Percentiles rank a stretch among this genome's conserved stretches.
These are phyloP conservation scores for Tachina lurida DNA, from an alignment of 2,888 invertebrate genomes.

Conservation along the genomic window DNA sequence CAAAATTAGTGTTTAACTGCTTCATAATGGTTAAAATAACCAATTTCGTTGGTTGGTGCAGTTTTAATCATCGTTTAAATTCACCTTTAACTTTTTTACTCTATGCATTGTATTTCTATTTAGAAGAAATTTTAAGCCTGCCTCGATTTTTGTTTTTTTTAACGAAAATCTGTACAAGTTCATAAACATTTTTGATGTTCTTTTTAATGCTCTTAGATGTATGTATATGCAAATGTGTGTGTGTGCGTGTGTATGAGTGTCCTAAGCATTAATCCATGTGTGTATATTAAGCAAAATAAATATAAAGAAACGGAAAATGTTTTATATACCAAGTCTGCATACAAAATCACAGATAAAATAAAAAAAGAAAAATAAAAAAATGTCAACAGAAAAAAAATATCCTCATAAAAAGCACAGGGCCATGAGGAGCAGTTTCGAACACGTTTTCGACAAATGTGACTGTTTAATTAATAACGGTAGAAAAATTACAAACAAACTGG, in stretches of 20 bases:
- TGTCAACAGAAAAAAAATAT: not conserved
- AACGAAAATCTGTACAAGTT: not conserved
- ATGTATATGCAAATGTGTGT: not conserved
- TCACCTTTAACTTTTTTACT: too few species aligned
- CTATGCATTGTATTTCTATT: too few species aligned
- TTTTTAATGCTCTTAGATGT: not conserved
- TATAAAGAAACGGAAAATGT: not conserved
- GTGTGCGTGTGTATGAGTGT: not conserved
- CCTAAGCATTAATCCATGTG: too few species aligned
- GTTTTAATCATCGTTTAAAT: too few species aligned
- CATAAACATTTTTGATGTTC: not conserved
- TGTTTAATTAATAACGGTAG: slow-evolving; percentile 42
- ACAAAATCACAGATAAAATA: slow-evolving; percentile 2
- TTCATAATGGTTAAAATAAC: too few species aligned
- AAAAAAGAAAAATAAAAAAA: not conserved
- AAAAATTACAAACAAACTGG: slow-evolving; percentile 1
- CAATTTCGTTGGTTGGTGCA: too few species aligned
- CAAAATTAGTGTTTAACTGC: too few species aligned
- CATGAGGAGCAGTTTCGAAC: not conserved
- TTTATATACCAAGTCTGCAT: slow-evolving; percentile 9
- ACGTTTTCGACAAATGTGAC: slow-evolving; percentile 43
- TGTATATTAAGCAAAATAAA: slow-evolving; percentile 16
- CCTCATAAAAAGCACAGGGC: not conserved
- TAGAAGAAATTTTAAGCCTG: too few species aligned
- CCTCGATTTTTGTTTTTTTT: too few species aligned